phyloP scores from a whole-genome alignment of 2,888 invertebrate genomes.

The Mimas tiliae region DNA sequence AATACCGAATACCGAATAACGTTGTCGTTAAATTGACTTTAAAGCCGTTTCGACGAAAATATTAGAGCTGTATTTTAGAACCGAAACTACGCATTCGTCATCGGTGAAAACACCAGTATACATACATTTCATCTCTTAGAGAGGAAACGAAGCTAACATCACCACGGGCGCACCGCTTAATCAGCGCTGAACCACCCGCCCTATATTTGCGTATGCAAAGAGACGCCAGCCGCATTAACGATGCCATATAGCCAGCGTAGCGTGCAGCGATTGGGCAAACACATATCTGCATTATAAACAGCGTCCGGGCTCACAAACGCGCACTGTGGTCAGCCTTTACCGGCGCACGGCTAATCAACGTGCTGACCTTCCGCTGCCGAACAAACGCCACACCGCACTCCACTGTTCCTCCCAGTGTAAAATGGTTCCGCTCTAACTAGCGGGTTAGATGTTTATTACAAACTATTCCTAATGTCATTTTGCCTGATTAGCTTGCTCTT shows the following conservation, averaged over 20 bases:
- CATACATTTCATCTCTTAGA: slow-evolving; percentile 55
- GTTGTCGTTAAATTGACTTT: background rate
- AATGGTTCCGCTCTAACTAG: slow-evolving; percentile 27
- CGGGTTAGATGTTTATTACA: slow-evolving; percentile 34
- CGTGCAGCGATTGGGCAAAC: slow-evolving; percentile 84
- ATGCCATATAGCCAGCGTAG: slow-evolving; percentile 85
- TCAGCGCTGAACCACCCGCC: slow-evolving; percentile 80
- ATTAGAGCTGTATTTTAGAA: background rate
- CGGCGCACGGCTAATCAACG: slow-evolving; percentile 82
- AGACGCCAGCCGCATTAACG: slow-evolving; percentile 83
- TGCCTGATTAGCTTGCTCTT: slow-evolving; percentile 1
- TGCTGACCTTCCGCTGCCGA: slow-evolving; percentile 78
- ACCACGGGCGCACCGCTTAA: slow-evolving; percentile 79
- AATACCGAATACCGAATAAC: background rate
- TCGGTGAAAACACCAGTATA: slow-evolving; percentile 26
- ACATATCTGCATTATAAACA: slow-evolving; percentile 86
- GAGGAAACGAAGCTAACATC: slow-evolving; percentile 72
- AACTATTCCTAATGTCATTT: slow-evolving; percentile 24
- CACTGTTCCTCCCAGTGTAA: slow-evolving; percentile 46
- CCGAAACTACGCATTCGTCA: background rate
- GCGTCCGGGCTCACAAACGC: slow-evolving; percentile 82
- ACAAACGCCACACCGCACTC: slow-evolving; percentile 67
- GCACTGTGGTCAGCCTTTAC: slow-evolving; percentile 83
- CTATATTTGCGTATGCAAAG: slow-evolving; percentile 86
- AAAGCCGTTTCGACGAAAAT: background rate